Evolutionary conservation across 2,888 invertebrate genomes (phyloP), one percentile per base, ranked within the genome.

Genomic region (Parnassius orleans): DNA sequence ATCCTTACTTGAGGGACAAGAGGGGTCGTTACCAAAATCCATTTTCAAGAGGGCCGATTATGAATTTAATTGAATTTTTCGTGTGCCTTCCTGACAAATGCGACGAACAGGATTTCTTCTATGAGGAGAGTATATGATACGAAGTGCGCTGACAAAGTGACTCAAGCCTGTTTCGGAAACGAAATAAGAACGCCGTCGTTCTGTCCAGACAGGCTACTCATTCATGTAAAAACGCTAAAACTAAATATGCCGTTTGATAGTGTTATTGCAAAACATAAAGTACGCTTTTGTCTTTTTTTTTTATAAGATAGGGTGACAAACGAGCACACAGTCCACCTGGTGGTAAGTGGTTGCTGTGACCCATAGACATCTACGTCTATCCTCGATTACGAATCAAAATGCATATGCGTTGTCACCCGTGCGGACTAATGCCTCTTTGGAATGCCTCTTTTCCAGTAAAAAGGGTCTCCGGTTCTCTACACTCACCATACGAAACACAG

Each of bases 1-100:
- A 98, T 83, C 95, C 97, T 0, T 98, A 98, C 81, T 84, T 98
- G 67, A 93, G 97, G 60, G 98, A 98, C 81, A 97, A 96, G 78
- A 93, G 96, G 64, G 98, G 98, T 2, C 94, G 95, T 67, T 98
- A 97, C 81, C 95, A 95, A 78, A 98, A 98, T 88, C 98, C 98
- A 0, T 98, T 97, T 80, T 96, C 97, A n/a, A 93, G 97, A 65
- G 98, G 98, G 0, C 95, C 97, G 0, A 93, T 96, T 59, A 92
- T 96, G 78, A 98, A 98, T 86, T 88, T 98, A 46, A 93, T 97
- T 66, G 98, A 98, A 87, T 98, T 97, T 83, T 97, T 98, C 82
- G 95, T 97, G 60, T 97, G 96, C 73, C 93, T 96, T 19, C 96
- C 96, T 0, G 96, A 96, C 78, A 95, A 95, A 74, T 94, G 94